These are phyloP conservation scores for Caenorhabditis afra DNA, from an alignment of 2,888 invertebrate genomes.

Conservation along the genomic window DNA sequence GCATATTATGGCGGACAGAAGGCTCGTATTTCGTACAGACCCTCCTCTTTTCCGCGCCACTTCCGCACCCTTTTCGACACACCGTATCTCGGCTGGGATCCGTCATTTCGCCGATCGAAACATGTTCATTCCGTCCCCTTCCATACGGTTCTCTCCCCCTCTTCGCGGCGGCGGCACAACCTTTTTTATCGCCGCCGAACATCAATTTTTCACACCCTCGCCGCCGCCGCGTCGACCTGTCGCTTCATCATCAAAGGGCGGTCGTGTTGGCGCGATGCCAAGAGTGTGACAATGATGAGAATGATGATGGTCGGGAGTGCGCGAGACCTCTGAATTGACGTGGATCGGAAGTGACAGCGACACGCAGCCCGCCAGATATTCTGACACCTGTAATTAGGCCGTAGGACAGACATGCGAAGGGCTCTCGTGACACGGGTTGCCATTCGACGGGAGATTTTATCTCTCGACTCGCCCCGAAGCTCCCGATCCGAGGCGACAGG, in stretches of 20 bases:
- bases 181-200: constrained; percentile 50
- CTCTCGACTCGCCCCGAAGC: background rate
- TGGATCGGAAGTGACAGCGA: constrained; percentile 44
- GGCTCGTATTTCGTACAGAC: constrained; percentile 45
- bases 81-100: constrained; percentile 25
- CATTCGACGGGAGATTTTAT: constrained; percentile 15
- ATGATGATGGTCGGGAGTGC: constrained; percentile 32
- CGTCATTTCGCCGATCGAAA: background rate
- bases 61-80: background rate
- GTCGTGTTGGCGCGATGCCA: constrained; percentile 50
- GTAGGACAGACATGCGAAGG: constrained; percentile 9
- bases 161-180: constrained; percentile 21
- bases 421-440: constrained; percentile 3
- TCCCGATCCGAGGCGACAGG: constrained; percentile 27
- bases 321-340: constrained; percentile 39
- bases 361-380: constrained; percentile 29
- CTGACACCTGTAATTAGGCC: constrained; percentile 56
- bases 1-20: constrained; percentile 36
- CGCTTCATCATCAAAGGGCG: constrained; percentile 36
- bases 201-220: constrained; percentile 55
- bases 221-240: constrained; percentile 17
- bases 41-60: background rate
- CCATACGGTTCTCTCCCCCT: constrained; percentile 15
- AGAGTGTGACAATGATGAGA: too few species aligned
- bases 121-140: constrained; percentile 39